These are phyloP conservation scores for Gasterosteus aculeatus DNA, from an alignment of 2,113 vertebrate genomes.

Conservation along the genomic window DNA sequence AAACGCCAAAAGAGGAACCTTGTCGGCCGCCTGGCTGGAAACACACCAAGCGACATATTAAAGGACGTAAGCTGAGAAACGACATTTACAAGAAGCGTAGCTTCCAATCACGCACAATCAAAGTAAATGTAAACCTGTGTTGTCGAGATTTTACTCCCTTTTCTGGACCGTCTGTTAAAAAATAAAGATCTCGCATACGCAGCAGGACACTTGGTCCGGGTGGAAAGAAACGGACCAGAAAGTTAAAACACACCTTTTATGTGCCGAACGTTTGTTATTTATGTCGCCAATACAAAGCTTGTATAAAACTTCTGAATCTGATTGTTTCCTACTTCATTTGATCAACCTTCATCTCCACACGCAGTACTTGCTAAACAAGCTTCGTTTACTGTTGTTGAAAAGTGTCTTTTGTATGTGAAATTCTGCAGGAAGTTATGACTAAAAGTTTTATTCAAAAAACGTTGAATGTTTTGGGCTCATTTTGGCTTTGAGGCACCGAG, in stretches of 20 bases:
- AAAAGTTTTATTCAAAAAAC: slow-evolving; percentile 67
- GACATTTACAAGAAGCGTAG: too few relatives aligned
- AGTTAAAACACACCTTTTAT: slow-evolving; percentile 21
- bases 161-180: too few relatives aligned
- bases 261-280: slow-evolving; percentile 69
- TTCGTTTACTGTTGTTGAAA: slow-evolving; percentile 75
- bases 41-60: too few relatives aligned
- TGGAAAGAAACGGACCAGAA: slow-evolving; percentile 1
- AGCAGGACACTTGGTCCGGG: slow-evolving; percentile 1
- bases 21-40: too few relatives aligned
- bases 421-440: slow-evolving; percentile 62
- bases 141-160: neutral
- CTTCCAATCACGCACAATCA: slow-evolving; percentile 25
- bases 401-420: slow-evolving; percentile 72
- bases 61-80: too few relatives aligned
- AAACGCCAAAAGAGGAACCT: too few relatives aligned
- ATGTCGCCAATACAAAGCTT: slow-evolving; percentile 36
- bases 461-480: slow-evolving; percentile 22
- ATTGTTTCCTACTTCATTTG: slow-evolving; percentile 36
- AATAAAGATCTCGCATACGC: neutral
- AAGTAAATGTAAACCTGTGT: slow-evolving; percentile 5
- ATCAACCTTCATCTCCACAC: slow-evolving; percentile 23
- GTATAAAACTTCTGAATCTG: slow-evolving; percentile 37
- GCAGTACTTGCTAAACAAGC: slow-evolving; percentile 34
- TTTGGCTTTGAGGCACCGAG: neutral